Base-by-base conservation (phyloP, 2,888 invertebrate genomes). In the Blomia tropicalis region DNA sequence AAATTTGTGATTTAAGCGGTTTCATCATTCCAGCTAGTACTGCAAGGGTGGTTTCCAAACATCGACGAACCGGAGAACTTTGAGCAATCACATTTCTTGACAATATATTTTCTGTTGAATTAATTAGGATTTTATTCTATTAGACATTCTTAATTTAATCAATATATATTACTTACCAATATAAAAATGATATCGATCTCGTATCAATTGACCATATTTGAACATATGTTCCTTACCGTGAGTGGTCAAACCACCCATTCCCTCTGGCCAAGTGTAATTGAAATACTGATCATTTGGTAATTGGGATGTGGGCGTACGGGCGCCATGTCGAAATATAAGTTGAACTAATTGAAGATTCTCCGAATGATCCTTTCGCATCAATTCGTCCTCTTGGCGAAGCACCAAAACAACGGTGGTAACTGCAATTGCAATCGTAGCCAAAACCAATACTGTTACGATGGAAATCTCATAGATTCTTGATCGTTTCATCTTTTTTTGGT, bases 161-260 rank as follows among this genome's bases (percentile, higher is more conserved):
- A 41, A 17, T 41, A 17, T 19, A 47, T n/a, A 47, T 22, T n/a
- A 60, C 30, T 58, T 31, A 17, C 59, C 44, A 29, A 63, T 31
- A 31, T 27, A 60, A 60, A 43, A 11, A 23, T 27, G 19, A 43
- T 63, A 63, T 41, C 51, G 44, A 7, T 60, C 4, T 5, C 53
- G 47, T 1, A 63, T 23, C 1, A 32, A 19, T 44, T 47, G n/a
- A 25, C 60, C 63, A 19, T 59, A 60, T 5, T 23, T 19, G 43
- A n/a, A 63, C 59, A 63, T 47, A 14, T 60, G 51, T 17, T 41
- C 30, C 36, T 63, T 63, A 23, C 63, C 63, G 25, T 30, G 30
- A 11, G 7, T 32, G 17, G 63, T 63, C 31, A 63, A 43, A 23
- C 41, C 51, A 19, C 47, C 63, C 14, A 60, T 27, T 5, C 63